Percentiles rank a stretch among this genome's conserved stretches.
Evolutionary conservation across 2,113 vertebrate genomes (phyloP).

Genomic region (Ondatra zibethicus): DNA sequence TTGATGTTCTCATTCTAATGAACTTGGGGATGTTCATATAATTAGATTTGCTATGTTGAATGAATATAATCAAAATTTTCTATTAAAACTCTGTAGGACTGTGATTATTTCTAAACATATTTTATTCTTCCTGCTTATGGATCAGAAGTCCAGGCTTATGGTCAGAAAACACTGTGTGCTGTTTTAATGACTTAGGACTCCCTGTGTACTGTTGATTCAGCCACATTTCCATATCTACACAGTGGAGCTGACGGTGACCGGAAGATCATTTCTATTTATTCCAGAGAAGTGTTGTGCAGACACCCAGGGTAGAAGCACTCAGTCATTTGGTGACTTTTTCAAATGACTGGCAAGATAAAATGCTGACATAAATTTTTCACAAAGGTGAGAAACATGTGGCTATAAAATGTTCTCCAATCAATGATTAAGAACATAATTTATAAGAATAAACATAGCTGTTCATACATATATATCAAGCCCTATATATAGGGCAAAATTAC

Average conservation of each 20-base stretch:
- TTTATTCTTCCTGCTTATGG: slow-evolving; percentile 29
- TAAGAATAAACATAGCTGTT: not conserved
- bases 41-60: not conserved
- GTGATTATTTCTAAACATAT: not conserved
- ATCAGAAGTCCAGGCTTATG: not conserved
- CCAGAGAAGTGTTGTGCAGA: not conserved
- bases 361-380: not conserved
- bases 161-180: not conserved
- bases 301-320: not conserved
- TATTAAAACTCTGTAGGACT: slow-evolving; percentile 34
- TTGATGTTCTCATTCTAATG: slow-evolving; percentile 18
- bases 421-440: slow-evolving; percentile 12
- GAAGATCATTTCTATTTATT: not conserved
- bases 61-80: slow-evolving; percentile 16
- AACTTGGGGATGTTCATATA: slow-evolving; percentile 12
- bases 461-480: not conserved
- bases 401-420: not conserved
- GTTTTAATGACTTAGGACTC: not conserved
- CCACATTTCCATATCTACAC: not conserved
- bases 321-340: slow-evolving; percentile 1
- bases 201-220: not conserved
- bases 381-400: not conserved
- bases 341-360: not conserved
- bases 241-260: not conserved
- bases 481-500: not conserved